Evolutionary conservation across 2,888 invertebrate species (phyloP).

Genomic region (Himalopsyche anomala): DNA sequence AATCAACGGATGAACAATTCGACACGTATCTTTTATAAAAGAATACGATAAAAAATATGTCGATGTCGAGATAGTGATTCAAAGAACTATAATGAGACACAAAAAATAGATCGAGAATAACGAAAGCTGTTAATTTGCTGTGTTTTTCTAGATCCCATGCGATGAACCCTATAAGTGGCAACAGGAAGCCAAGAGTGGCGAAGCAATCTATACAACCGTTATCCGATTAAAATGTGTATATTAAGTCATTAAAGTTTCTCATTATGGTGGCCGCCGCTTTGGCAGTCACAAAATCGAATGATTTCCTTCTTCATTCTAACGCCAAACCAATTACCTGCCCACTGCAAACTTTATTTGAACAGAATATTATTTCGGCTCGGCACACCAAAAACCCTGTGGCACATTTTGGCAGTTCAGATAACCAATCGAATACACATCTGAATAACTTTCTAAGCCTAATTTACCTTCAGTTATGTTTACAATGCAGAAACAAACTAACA

Average conservation of each 20-base stretch:
- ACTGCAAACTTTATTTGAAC: not conserved
- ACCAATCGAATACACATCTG: not conserved
- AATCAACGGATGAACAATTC: too few relatives aligned
- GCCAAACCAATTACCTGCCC: not conserved
- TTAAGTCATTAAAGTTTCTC: conserved; percentile 30
- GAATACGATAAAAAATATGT: too few relatives aligned
- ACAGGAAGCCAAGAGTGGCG: conserved; percentile 3
- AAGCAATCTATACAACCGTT: conserved; percentile 10
- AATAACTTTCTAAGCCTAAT: too few relatives aligned
- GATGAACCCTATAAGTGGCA: not conserved
- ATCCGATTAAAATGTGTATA: conserved; percentile 26
- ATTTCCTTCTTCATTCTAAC: not conserved
- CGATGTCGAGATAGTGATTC: too few relatives aligned
- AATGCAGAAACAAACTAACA: too few relatives aligned
- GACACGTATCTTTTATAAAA: too few relatives aligned
- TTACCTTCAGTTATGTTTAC: too few relatives aligned
- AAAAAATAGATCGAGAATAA: not conserved
- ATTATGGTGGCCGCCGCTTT: not conserved
- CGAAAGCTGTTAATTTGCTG: conserved; percentile 13
- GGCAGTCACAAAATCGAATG: conserved; percentile 28
- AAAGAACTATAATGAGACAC: too few relatives aligned
- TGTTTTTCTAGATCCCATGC: not conserved
- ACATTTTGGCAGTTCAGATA: not conserved
- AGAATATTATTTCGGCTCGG: not conserved
- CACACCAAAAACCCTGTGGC: not conserved